Evolutionary conservation across 2,113 vertebrate genomes (phyloP).

Genomic region (Austrofundulus limnaeus): DNA sequence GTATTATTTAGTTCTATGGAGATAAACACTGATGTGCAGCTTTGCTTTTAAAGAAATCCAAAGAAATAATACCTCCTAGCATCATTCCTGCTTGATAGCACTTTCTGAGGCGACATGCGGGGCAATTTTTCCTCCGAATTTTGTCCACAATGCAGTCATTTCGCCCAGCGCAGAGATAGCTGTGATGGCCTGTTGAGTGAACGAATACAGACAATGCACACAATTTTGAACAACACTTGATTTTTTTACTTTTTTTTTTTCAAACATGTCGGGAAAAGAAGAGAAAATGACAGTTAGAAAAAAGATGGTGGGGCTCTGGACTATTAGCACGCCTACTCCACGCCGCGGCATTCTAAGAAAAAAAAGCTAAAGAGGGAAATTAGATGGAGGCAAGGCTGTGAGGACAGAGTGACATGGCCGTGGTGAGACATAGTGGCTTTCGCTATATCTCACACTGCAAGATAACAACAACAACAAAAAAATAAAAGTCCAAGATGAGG

Average conservation of each 20-base stretch:
- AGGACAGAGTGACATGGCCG: slow-evolving; percentile 78
- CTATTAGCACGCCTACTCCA: slow-evolving; percentile 31
- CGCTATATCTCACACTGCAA: slow-evolving; percentile 59
- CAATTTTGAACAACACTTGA: slow-evolving; percentile 19
- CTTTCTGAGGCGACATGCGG: slow-evolving; percentile 94
- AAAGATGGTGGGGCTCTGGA: slow-evolving; percentile 28
- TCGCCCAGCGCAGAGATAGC: slow-evolving; percentile 96
- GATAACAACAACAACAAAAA: slow-evolving; percentile 67
- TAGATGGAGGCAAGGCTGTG: slow-evolving; percentile 67
- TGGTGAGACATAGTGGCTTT: slow-evolving; percentile 71
- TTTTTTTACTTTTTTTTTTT: too few relatives aligned
- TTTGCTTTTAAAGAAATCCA: slow-evolving; percentile 5
- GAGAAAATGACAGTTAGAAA: slow-evolving; percentile 28
- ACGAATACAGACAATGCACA: slow-evolving; percentile 30
- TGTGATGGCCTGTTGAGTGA: slow-evolving; percentile 88
- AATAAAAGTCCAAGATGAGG: slow-evolving; percentile 59
- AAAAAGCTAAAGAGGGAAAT: slow-evolving; percentile 46
- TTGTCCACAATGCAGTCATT: slow-evolving; percentile 99
- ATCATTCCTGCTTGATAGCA: slow-evolving; percentile 98
- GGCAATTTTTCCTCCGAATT: slow-evolving; percentile 97
- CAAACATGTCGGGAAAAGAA: slow-evolving; percentile 6
- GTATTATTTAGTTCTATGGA: not conserved
- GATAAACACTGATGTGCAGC: not conserved
- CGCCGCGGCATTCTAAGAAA: slow-evolving; percentile 19
- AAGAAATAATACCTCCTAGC: slow-evolving; percentile 87